A percentile compares a stretch with the other conserved stretches of the same genome.
phyloP scores from a whole-genome alignment of 2,888 invertebrate genomes.

The Platypus cylindrus region DNA sequence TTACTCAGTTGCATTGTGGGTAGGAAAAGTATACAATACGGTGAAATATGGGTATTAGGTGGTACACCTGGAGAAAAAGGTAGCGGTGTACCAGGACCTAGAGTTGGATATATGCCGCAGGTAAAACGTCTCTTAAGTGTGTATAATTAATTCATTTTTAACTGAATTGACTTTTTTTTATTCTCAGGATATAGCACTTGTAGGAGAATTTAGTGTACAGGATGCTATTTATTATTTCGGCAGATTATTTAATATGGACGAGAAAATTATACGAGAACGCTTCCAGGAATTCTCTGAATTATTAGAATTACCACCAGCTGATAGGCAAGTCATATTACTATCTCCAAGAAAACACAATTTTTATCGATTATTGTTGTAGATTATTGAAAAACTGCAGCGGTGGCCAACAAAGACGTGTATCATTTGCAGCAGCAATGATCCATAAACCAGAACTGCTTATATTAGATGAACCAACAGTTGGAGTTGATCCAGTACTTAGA shows the following conservation, averaged over 20 bases:
- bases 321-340: constrained; percentile 29
- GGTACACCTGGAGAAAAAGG: constrained; percentile 70
- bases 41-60: constrained; percentile 75
- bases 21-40: constrained; percentile 61
- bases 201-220: constrained; percentile 66
- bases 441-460: constrained; percentile 82
- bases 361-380: constrained; percentile 12
- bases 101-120: constrained; percentile 54
- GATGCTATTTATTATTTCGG: constrained; percentile 83
- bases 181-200: constrained; percentile 62
- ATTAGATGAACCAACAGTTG: constrained; percentile 90
- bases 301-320: constrained; percentile 61
- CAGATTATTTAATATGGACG: constrained; percentile 65
- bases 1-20: constrained; percentile 78
- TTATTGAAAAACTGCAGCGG: constrained; percentile 66
- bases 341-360: background rate
- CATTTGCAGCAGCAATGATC: constrained; percentile 77
- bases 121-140: constrained; percentile 10
- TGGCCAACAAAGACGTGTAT: constrained; percentile 81
- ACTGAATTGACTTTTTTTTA: constrained; percentile 1
- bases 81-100: constrained; percentile 75
- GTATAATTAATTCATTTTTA: background rate
- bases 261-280: constrained; percentile 48
- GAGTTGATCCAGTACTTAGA: constrained; percentile 77
- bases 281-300: constrained; percentile 56